Percentiles rank a stretch among this genome's conserved stretches.
Conservation (phyloP, 35 echinoderm and acorn worm species). For the Amphiura filiformis region DNA sequence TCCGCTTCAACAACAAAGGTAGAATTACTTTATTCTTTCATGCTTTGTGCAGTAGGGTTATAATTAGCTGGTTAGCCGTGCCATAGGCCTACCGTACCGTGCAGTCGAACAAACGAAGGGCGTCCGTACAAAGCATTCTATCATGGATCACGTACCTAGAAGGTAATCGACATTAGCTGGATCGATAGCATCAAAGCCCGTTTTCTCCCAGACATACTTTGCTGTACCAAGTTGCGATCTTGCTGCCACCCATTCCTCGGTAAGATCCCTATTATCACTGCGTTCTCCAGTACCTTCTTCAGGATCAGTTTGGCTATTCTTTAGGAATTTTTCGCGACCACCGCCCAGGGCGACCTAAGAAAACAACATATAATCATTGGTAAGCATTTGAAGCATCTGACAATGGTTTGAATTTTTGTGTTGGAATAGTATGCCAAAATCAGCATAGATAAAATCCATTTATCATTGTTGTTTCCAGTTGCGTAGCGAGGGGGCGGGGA, state of each 20-base stretch:
- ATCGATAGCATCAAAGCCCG: slow-evolving; percentile 32
- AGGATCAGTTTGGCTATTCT: slow-evolving; percentile 32
- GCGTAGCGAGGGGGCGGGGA: too few relatives aligned
- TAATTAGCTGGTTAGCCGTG: too few relatives aligned
- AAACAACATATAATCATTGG: not conserved
- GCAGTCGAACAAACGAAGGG: too few relatives aligned
- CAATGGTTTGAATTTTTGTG: not conserved
- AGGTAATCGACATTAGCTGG: slow-evolving; percentile 12
- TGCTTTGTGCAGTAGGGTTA: too few relatives aligned
- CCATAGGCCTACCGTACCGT: too few relatives aligned
- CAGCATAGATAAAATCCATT: not conserved
- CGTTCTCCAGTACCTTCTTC: slow-evolving; percentile 60
- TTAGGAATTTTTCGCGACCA: slow-evolving; percentile 62
- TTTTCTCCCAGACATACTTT: slow-evolving; percentile 41
- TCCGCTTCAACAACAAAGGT: too few relatives aligned
- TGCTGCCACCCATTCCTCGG: not conserved
- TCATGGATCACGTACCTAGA: slow-evolving; percentile 32
- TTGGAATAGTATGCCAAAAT: not conserved
- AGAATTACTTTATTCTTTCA: too few relatives aligned
- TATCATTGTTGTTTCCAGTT: too few relatives aligned
- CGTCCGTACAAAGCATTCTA: too few relatives aligned
- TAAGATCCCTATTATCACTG: slow-evolving; percentile 70
- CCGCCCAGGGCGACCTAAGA: slow-evolving; percentile 77
- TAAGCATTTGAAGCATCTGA: not conserved
- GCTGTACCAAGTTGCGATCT: not conserved